Evolutionary conservation across 2,797 vertebrate species (phyloP).

Genomic region (Sus cebifrons): DNA sequence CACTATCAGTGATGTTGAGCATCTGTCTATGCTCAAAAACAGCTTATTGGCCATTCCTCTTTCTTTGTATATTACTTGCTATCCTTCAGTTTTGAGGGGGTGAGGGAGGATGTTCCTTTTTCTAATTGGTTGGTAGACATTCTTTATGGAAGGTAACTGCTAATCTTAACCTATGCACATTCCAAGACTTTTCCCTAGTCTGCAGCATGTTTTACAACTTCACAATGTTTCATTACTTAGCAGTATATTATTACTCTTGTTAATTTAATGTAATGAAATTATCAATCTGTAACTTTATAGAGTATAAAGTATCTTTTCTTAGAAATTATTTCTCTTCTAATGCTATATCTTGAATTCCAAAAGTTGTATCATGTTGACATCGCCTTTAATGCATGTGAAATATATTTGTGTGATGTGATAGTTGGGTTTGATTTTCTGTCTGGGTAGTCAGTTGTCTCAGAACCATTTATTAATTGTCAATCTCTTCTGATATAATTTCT

Average conservation of each 20-base stretch:
- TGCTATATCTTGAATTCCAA: neutral
- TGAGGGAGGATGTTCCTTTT: neutral
- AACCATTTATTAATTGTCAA: neutral
- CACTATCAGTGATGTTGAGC: neutral
- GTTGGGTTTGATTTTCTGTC: neutral
- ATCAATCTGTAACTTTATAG: neutral
- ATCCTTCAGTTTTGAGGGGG: neutral
- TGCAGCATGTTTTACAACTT: neutral
- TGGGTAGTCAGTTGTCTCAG: neutral
- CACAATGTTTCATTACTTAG: neutral
- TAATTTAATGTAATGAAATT: neutral
- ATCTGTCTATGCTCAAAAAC: neutral
- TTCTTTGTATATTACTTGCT: neutral
- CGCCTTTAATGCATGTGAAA: neutral
- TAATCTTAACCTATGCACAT: neutral
- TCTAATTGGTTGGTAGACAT: neutral
- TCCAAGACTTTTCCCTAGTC: neutral
- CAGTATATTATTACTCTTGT: neutral
- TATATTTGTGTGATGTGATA: neutral
- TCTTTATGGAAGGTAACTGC: neutral
- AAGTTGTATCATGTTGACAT: neutral
- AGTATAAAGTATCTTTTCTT: neutral
- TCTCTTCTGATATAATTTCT: neutral
- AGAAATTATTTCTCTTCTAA: conserved; percentile 5
- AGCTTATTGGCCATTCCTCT: neutral